A percentile compares a stretch with the other conserved stretches of the same genome.
These are phyloP conservation scores for Chloropsis cyanopogon DNA, from an alignment of 2,113 vertebrate genomes.

Conservation along the genomic window DNA sequence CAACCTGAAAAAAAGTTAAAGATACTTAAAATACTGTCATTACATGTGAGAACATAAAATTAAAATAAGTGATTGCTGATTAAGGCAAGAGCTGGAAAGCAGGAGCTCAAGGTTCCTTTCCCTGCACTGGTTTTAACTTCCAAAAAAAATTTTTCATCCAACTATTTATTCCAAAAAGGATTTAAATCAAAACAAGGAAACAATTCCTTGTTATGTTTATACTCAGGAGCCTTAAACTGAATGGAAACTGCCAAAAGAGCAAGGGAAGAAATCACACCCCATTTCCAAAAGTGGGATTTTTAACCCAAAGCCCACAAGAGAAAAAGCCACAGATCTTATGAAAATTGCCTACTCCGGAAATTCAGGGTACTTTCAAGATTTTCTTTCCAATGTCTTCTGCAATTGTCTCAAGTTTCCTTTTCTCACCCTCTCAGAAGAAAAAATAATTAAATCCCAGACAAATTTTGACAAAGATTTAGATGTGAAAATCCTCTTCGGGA, in stretches of 20 bases:
- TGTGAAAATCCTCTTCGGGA: not conserved
- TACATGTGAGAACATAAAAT: not conserved
- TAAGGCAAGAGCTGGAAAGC: not conserved
- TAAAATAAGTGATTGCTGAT: not conserved
- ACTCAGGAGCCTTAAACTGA: not conserved
- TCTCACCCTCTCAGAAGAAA: not conserved
- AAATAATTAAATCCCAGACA: not conserved
- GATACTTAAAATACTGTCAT: not conserved
- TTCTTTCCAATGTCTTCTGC: not conserved
- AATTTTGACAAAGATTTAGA: not conserved
- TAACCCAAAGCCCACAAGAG: not conserved
- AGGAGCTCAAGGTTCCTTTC: not conserved
- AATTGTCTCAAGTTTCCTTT: not conserved
- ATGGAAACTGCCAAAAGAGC: not conserved
- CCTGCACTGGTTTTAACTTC: not conserved
- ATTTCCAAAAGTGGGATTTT: not conserved
- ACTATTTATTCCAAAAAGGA: not conserved
- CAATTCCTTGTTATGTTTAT: not conserved
- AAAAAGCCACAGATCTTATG: not conserved
- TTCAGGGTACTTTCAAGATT: not conserved
- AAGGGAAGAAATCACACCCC: rapidly evolving
- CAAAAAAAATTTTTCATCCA: not conserved
- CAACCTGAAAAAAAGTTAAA: not conserved
- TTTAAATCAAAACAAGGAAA: not conserved
- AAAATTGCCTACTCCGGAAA: not conserved